phyloP scores from a whole-genome alignment of 2,888 invertebrate genomes.

The Yponomeuta sedellus region DNA sequence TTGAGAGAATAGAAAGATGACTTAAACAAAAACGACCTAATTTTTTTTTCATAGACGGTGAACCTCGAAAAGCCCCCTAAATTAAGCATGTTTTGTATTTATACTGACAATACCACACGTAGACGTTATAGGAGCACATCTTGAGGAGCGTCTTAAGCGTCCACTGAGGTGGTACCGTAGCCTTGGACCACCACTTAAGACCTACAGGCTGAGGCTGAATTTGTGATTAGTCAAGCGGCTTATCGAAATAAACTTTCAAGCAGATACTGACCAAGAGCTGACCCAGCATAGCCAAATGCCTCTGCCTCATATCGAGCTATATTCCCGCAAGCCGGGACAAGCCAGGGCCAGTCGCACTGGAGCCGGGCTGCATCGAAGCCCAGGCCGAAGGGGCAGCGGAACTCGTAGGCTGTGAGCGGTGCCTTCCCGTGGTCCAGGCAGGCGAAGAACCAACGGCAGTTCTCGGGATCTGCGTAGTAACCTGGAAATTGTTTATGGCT shows the following conservation, averaged over 20 bases:
- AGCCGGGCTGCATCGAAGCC: constrained; percentile 83
- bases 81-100: too few relatives aligned
- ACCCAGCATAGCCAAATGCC: constrained; percentile 61
- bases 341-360: constrained; percentile 88
- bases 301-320: constrained; percentile 72
- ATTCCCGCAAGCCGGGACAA: constrained; percentile 79
- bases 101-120: too few relatives aligned
- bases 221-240: too few relatives aligned
- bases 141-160: too few relatives aligned
- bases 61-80: too few relatives aligned
- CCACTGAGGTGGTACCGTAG: too few relatives aligned
- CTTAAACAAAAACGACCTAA: too few relatives aligned
- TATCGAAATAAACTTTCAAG: not conserved
- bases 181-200: too few relatives aligned
- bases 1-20: too few relatives aligned
- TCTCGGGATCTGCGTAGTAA: constrained; percentile 87
- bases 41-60: too few relatives aligned
- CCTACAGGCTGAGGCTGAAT: too few relatives aligned
- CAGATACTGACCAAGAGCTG: constrained; percentile 20
- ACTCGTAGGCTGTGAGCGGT: constrained; percentile 83
- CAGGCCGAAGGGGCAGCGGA: constrained; percentile 87
- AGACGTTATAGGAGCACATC: too few relatives aligned
- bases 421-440: constrained; percentile 83
- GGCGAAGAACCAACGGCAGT: constrained; percentile 90
- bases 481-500: constrained; percentile 52